A percentile compares a stretch with the other conserved stretches of the same genome.
These are phyloP conservation scores for Exaiptasia diaphana DNA, from an alignment of 64 coral and sea anemone species.

Conservation along the genomic window DNA sequence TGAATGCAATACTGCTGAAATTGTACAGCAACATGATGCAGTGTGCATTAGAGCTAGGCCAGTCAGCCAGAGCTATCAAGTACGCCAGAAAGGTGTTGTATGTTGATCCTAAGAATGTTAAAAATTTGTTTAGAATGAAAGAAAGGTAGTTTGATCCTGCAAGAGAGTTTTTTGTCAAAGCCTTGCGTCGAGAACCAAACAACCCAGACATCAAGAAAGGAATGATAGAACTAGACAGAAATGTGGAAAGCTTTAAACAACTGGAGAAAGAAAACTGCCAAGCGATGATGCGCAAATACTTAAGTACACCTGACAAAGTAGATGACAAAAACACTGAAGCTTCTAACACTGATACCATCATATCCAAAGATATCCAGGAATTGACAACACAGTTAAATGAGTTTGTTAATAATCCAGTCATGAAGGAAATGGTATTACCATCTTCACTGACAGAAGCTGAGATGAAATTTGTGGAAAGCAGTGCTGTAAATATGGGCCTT, in stretches of 20 bases:
- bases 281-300: not conserved
- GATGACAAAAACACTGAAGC: too few relatives aligned
- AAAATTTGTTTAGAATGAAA: slow-evolving; percentile 81
- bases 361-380: too few relatives aligned
- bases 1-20: slow-evolving; percentile 73
- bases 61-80: slow-evolving; percentile 55
- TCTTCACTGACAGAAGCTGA: slow-evolving; percentile 50
- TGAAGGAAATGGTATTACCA: slow-evolving; percentile 46
- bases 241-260: slow-evolving; percentile 25
- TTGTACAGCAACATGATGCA: slow-evolving; percentile 78
- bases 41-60: slow-evolving; percentile 67
- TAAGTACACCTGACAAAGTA: too few relatives aligned
- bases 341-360: too few relatives aligned
- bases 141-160: slow-evolving; percentile 85
- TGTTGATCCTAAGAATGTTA: slow-evolving; percentile 75
- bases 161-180: slow-evolving; percentile 58
- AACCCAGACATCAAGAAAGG: slow-evolving; percentile 61
- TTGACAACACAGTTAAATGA: too few relatives aligned
- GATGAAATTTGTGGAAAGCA: slow-evolving; percentile 10
- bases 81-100: slow-evolving; percentile 77
- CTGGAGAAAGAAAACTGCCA: slow-evolving; percentile 45
- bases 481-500: slow-evolving; percentile 28
- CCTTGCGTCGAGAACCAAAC: slow-evolving; percentile 63
- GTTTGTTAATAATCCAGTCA: too few relatives aligned
- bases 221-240: slow-evolving; percentile 68